phyloP scores from a whole-genome alignment of 2,888 invertebrate genomes.

The Acanthosepion lycidas region DNA sequence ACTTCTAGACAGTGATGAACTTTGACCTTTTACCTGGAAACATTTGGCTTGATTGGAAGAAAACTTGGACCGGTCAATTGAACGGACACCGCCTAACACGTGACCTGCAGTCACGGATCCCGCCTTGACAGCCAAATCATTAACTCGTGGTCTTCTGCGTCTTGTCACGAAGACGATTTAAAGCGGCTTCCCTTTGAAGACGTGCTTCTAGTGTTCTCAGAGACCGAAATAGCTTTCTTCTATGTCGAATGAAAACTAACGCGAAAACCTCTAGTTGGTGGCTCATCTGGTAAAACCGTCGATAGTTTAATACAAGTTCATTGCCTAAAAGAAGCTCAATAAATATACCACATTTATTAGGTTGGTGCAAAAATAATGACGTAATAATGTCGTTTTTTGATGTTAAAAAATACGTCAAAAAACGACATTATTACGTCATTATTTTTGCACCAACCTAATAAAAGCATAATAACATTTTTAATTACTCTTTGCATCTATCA shows the following conservation, averaged over 20 bases:
- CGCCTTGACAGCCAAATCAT: background rate
- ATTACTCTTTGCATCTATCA: background rate
- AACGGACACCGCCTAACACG: background rate
- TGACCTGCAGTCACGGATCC: background rate
- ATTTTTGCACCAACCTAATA: too few relatives aligned
- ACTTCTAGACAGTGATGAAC: background rate
- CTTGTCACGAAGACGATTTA: background rate
- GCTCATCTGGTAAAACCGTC: background rate
- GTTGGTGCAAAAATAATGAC: too few relatives aligned
- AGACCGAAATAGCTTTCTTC: conserved; percentile 23
- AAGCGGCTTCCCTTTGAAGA: background rate
- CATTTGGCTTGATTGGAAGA: background rate
- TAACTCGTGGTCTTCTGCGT: background rate
- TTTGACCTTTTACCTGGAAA: background rate
- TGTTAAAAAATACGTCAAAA: too few relatives aligned
- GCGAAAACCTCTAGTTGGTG: too few relatives aligned
- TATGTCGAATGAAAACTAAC: background rate
- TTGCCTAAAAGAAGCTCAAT: background rate
- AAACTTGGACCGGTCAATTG: background rate
- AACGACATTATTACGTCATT: too few relatives aligned
- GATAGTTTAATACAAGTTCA: background rate
- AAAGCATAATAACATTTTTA: background rate
- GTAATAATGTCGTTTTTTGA: too few relatives aligned
- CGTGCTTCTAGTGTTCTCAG: background rate
- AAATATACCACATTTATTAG: background rate